Conservation (phyloP, 2,888 invertebrate species). For the Orthosia cruda region DNA sequence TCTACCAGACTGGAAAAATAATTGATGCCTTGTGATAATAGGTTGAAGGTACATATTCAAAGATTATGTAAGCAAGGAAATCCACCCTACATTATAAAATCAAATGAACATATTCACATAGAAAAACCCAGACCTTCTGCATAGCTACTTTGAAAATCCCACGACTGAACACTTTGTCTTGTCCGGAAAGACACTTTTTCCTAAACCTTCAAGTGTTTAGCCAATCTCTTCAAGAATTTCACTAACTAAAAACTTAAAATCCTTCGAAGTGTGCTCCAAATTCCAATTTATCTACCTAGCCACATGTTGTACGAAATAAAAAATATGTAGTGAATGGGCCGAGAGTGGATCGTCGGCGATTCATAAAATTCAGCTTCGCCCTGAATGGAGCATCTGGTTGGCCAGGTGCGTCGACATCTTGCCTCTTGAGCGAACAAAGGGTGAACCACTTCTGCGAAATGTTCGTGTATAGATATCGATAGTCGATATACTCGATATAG, state of each 20-base stretch:
- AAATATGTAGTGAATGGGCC: slow-evolving; percentile 81
- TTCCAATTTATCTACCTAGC: slow-evolving; percentile 56
- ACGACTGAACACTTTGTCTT: neutral
- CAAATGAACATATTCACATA: neutral
- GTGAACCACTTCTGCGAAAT: slow-evolving; percentile 75
- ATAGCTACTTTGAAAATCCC: slow-evolving; percentile 8
- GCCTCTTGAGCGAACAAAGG: slow-evolving; percentile 79
- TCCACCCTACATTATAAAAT: too few relatives aligned
- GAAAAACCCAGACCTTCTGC: neutral
- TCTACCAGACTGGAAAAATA: slow-evolving; percentile 11
- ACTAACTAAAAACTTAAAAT: slow-evolving; percentile 36
- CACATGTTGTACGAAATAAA: slow-evolving; percentile 78
- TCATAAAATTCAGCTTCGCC: slow-evolving; percentile 86
- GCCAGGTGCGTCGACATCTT: slow-evolving; percentile 85
- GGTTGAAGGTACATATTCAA: neutral
- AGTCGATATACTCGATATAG: slow-evolving; percentile 68
- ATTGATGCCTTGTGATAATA: slow-evolving; percentile 6
- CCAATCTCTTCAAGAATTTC: slow-evolving; percentile 33
- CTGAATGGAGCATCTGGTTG: slow-evolving; percentile 87
- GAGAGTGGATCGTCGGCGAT: slow-evolving; percentile 81
- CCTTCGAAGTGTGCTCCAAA: slow-evolving; percentile 41
- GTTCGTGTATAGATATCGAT: slow-evolving; percentile 62
- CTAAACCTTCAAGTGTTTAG: slow-evolving; percentile 21
- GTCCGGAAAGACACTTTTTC: slow-evolving; percentile 21
- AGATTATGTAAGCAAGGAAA: neutral